phyloP scores from a whole-genome alignment of 2,113 vertebrate genomes.

The Dromas ardeola region DNA sequence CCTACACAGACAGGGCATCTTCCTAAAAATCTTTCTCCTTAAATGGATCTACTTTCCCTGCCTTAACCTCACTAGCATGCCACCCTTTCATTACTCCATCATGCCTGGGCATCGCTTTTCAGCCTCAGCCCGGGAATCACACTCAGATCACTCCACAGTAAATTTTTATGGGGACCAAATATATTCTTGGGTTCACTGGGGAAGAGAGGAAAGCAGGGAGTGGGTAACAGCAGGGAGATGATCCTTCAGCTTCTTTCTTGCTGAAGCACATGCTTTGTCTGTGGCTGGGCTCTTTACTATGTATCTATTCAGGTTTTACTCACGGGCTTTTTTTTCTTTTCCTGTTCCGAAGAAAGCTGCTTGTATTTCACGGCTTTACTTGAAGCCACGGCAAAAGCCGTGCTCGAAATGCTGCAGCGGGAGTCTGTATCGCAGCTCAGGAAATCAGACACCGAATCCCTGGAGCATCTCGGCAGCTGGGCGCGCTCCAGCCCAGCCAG shows the following conservation, averaged over 20 bases:
- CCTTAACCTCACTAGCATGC: not conserved
- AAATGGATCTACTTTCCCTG: not conserved
- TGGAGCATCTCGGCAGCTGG: not conserved
- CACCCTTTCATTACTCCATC: not conserved
- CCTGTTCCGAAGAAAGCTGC: not conserved
- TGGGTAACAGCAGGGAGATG: not conserved
- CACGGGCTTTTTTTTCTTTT: not conserved
- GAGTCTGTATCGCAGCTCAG: not conserved
- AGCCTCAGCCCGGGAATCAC: not conserved
- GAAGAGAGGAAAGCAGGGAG: not conserved
- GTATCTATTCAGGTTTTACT: not conserved
- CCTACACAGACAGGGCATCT: not conserved
- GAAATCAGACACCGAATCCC: not conserved
- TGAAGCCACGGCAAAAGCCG: not conserved
- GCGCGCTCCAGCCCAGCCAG: not conserved
- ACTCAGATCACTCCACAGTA: rapidly evolving
- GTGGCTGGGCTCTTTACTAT: not conserved
- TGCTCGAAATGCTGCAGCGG: rapidly evolving
- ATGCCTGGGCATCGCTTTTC: not conserved
- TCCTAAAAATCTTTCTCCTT: not conserved
- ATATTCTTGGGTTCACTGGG: not conserved
- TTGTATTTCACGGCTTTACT: not conserved
- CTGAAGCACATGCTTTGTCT: rapidly evolving
- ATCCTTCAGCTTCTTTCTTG: not conserved
- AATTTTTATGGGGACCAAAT: not conserved